Evolutionary conservation across 2,113 vertebrate genomes (phyloP).

Genomic region (Phylloscopus trochiloides): DNA sequence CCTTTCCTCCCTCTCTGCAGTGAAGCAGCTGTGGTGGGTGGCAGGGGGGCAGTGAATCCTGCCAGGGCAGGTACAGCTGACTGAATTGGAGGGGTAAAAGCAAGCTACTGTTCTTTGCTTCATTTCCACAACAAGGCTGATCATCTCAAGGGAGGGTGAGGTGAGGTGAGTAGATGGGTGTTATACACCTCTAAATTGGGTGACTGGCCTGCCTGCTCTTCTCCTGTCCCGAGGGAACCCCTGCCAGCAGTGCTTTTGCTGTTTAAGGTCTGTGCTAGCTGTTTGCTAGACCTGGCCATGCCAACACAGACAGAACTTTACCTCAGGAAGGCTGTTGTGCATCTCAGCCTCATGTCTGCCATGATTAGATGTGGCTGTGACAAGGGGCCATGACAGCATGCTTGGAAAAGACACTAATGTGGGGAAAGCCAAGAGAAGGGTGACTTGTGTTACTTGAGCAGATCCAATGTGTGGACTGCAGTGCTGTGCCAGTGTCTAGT

Average conservation of each 20-base stretch:
- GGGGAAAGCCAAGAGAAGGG: neutral
- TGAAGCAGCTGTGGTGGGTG: neutral
- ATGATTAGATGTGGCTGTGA: neutral
- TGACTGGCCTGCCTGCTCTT: neutral
- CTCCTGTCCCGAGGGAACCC: neutral
- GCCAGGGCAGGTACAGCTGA: neutral
- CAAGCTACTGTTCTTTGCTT: neutral
- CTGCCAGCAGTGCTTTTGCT: neutral
- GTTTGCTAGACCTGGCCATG: neutral
- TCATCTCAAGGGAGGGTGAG: neutral
- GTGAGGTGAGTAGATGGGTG: neutral
- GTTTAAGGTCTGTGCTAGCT: neutral
- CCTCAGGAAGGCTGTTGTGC: neutral
- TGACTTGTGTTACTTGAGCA: neutral
- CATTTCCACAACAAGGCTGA: fast-evolving
- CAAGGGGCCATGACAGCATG: neutral
- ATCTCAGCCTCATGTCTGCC: neutral
- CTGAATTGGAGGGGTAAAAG: neutral
- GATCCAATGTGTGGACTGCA: neutral
- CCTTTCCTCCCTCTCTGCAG: neutral
- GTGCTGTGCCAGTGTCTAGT: neutral
- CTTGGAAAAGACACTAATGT: neutral
- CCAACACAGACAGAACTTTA: neutral
- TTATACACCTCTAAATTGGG: neutral
- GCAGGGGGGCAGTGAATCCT: neutral